Base-by-base conservation (phyloP, 2,797 vertebrate genomes). In the Tapera naevia region DNA sequence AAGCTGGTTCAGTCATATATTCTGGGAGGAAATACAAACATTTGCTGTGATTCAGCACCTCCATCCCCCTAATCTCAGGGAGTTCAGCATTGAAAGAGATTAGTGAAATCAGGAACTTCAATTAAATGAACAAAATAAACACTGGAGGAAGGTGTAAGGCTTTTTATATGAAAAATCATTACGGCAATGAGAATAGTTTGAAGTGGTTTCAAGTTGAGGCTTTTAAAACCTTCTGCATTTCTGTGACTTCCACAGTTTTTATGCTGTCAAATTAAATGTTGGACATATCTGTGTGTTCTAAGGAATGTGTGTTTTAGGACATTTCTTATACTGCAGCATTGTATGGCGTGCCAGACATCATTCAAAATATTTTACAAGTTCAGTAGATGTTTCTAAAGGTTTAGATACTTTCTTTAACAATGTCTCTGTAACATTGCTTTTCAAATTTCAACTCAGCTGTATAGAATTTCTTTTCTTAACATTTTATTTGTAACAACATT, bases 1-100 rank as follows among this genome's bases (percentile, higher is more conserved):
- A 93, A 48, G 89, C 91, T 95, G 93, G 89, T 93, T 95, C 78
- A 85, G 64, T 71, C 65, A 56, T 91, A 66, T 75, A 74, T 73
- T 88, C 81, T 74, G 60, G 41, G 82, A 93, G 67, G 57, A 78
- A 78, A 91, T 76, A 79, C 10, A 92, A 80, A 76, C 70, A 87
- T 83, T 89, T 67, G 62, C 78, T 76, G 18, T 95, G 72, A 92
- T 67, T 94, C 95, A 90, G 58, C 86, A 70, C 50, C 64, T 85
- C 75, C 17, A n/a, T 93, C 27, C 60, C 39, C 60, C 58, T 85
- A 56, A 62, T 80, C 72, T 66, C 80, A 10, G 54, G 53, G 80
- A 92, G 73, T 32, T 95, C 72, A 67, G 69, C 53, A 51, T 91
- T 74, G 79, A 80, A 84, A 73, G 74, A 64, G 61, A 70, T 92